Base-by-base conservation (phyloP, 1,140 invertebrate species). In the Lineus longissimus region DNA sequence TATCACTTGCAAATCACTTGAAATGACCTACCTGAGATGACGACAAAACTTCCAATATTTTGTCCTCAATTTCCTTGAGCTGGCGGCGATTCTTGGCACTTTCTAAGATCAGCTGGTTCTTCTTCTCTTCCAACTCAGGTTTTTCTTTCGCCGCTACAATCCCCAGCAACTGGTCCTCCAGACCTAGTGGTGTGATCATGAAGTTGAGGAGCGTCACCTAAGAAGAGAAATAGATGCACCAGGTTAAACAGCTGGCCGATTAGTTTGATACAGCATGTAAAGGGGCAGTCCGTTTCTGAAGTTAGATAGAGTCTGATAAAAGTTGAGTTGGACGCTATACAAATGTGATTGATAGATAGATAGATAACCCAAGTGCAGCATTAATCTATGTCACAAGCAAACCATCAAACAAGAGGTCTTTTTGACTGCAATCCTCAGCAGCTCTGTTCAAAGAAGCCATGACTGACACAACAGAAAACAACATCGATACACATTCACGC, bases 61-160 rank as follows among this genome's bases (percentile, higher is more conserved):
- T 91, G 76, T 96, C 91, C 83, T 97, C 94, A 4, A 95, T 94
- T 73, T 97, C 93, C 76, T 95, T 92, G 33, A 97, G 77, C 71
- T 92, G 86, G 59, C 92, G 86, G 76, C 90, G 91, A 79, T 97
- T 97, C 69, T 88, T 88, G 0, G 94, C 94, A 63, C 90, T 90
- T 80, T 97, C 92, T 1, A 95, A 82, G 70, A 95, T 94, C 62
- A 97, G 84, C 74, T 91, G 86, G 82, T 96, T 95, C 81, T 95
- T 97, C 75, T 92, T 92, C 73, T 94, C 90, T 79, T 97, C 93
- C 25, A 97, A 66, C 4, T 75, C 75, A 51, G 81, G 80, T 62
- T 81, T 82, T 68, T 82, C 81, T 61, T 77, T 77, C 25, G 79
- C 78, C 54, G 80, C 78, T 22, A 82, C 80, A 64, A 80, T 80